These are phyloP conservation scores for Tadarida brasiliensis DNA, from an alignment of 2,797 vertebrate genomes.

Conservation along the genomic window DNA sequence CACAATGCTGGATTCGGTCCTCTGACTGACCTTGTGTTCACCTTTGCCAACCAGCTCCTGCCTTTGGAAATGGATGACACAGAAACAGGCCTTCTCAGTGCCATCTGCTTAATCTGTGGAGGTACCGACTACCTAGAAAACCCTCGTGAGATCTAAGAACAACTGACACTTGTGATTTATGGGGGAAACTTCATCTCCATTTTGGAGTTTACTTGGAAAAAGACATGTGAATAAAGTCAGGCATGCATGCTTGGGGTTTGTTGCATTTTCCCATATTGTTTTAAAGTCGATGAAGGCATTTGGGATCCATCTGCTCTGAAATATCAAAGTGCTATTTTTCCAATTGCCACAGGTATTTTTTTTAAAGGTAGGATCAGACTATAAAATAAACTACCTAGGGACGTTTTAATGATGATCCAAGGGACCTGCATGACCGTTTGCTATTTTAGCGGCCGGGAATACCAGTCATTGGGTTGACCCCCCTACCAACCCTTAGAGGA, in stretches of 20 bases:
- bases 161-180: background rate
- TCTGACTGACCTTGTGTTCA: constrained; percentile 96
- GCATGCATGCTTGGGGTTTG: background rate
- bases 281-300: background rate
- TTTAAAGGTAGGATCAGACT: background rate
- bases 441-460: background rate
- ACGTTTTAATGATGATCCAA: background rate
- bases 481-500: background rate
- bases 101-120: constrained; percentile 98
- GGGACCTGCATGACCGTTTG: background rate
- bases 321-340: constrained; percentile 13
- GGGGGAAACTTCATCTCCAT: background rate
- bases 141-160: background rate
- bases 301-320: constrained; percentile 11
- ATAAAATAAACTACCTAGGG: background rate
- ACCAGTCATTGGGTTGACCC: background rate
- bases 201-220: constrained; percentile 58
- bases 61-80: constrained; percentile 98
- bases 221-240: background rate
- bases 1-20: constrained; percentile 98
- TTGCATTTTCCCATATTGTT: background rate
- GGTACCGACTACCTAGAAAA: constrained; percentile 85
- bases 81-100: constrained; percentile 97
- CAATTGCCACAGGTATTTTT: background rate
- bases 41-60: constrained; percentile 96